Percentiles rank a stretch among this genome's conserved stretches.
Conservation (phyloP, 2,888 invertebrate species). For the Hydroisotoma schaefferi region DNA sequence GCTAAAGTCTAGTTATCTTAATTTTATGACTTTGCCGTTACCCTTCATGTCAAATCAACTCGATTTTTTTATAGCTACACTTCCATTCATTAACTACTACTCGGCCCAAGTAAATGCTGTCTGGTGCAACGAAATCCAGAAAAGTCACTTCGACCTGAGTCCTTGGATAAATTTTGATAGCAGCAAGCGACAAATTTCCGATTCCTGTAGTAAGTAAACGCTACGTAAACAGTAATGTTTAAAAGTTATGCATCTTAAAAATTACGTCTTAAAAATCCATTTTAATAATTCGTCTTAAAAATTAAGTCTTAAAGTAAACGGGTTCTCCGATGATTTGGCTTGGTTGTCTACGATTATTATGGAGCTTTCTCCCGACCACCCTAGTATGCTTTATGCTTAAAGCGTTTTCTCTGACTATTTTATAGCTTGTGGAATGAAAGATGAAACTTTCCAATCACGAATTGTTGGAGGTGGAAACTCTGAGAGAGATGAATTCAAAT, state of each 20-base stretch:
- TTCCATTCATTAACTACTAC: slow-evolving; percentile 6
- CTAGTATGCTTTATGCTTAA: too few relatives aligned
- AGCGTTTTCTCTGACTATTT: too few relatives aligned
- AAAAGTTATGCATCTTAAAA: too few relatives aligned
- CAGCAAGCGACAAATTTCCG: background rate
- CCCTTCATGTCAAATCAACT: too few relatives aligned
- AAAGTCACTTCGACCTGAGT: background rate
- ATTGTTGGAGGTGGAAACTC: slow-evolving; percentile 18
- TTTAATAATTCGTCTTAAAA: background rate
- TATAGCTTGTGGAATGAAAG: background rate
- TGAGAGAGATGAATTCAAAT: slow-evolving; percentile 11
- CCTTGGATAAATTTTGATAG: background rate
- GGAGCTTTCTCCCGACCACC: too few relatives aligned
- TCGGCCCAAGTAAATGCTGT: background rate
- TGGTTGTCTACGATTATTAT: too few relatives aligned
- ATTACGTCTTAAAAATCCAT: background rate
- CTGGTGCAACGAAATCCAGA: background rate
- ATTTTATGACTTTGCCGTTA: background rate
- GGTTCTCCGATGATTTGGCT: too few relatives aligned
- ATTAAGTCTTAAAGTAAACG: background rate
- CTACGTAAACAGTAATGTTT: too few relatives aligned
- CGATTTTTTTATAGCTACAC: background rate
- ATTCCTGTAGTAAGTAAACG: background rate
- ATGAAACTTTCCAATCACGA: background rate
- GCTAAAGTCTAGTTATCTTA: background rate